Base-by-base conservation (phyloP, 2,797 vertebrate species). In the Podarcis siculus region DNA sequence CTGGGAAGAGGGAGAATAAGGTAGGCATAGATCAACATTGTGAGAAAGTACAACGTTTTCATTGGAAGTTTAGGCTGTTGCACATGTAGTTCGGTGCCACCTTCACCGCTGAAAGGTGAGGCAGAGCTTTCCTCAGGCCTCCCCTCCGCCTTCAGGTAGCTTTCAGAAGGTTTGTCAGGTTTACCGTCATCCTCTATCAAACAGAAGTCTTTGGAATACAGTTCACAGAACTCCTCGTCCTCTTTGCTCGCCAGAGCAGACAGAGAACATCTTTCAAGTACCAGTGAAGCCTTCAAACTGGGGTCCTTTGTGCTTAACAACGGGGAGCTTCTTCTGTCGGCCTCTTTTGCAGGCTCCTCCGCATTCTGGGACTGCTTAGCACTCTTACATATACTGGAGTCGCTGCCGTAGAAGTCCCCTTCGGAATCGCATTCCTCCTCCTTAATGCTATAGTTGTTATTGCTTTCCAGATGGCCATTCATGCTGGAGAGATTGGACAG, bases 391-490 rank as follows among this genome's bases (percentile, higher is more conserved):
- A 94, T 75, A 83, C 79, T 90, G 72, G 92, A 91, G 42, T 96
- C 95, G 81, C 95, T 90, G 64, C 91, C 94, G 4, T 39, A 89
- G 23, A 94, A 95, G 8, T 98, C 98, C 1, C 95, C 97, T 89
- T 98, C 98, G 0, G 95, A 97, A 73, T 98, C 97, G 45, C 96
- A 96, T 89, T 99, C 99, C 91, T 99, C 99, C 93, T 99, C 99
- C 91, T 99, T 99, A 96, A 99, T 99, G 97, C 98, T 99, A 96
- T 98, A 98, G 94, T 97, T 98, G 97, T 98, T 99, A 97, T 97
- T 98, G 95, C 98, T 98, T 94, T 97, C 96, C 91, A 97, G 97
- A 92, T 98, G 98, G 27, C 98, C 97, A 19, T 98, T 95, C 88
- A 98, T 93, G 58, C 97, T 96, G 80, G 97, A 94, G 91, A 98